Conservation (phyloP, 2,888 invertebrate species). For the Mesodorylaimus sp. region DNA sequence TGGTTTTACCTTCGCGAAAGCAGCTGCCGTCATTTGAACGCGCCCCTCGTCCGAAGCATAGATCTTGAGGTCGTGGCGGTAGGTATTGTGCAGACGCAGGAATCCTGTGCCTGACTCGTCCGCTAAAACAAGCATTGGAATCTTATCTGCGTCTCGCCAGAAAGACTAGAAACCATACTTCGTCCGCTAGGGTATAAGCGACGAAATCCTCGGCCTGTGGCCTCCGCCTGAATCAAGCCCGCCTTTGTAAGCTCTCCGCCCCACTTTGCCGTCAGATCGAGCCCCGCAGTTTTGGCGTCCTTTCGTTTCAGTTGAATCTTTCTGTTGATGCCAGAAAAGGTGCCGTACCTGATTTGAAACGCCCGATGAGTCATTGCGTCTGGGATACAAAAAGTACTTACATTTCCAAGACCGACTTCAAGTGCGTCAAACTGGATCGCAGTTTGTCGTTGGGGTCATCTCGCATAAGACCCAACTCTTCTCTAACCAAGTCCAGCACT, state of each 20-base stretch:
- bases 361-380: too few species aligned
- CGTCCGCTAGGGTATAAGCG: too few species aligned
- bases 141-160: too few species aligned
- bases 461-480: conserved; percentile 48
- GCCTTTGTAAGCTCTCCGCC: conserved; percentile 93
- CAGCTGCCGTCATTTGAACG: conserved; percentile 97
- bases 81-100: conserved; percentile 78
- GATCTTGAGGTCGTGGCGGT: conserved; percentile 90
- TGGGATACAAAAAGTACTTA: too few species aligned
- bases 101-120: conserved; percentile 80
- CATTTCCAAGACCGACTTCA: conserved; percentile 94
- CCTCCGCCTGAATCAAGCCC: conserved; percentile 88
- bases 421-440: conserved; percentile 74
- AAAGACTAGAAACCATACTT: too few species aligned
- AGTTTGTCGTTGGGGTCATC: conserved; percentile 88
- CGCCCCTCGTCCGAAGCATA: conserved; percentile 96
- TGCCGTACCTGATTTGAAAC: too few species aligned
- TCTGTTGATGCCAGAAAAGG: conserved; percentile 94
- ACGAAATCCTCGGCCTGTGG: conserved; percentile 83
- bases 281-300: too few species aligned
- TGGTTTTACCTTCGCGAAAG: conserved; percentile 63
- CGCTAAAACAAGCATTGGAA: too few species aligned
- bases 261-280: conserved; percentile 91
- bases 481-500: conserved; percentile 81
- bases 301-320: conserved; percentile 92